A percentile compares a stretch with the other conserved stretches of the same genome.
These are phyloP conservation scores for Sander vitreus DNA, from an alignment of 2,113 vertebrate species.

Conservation along the genomic window DNA sequence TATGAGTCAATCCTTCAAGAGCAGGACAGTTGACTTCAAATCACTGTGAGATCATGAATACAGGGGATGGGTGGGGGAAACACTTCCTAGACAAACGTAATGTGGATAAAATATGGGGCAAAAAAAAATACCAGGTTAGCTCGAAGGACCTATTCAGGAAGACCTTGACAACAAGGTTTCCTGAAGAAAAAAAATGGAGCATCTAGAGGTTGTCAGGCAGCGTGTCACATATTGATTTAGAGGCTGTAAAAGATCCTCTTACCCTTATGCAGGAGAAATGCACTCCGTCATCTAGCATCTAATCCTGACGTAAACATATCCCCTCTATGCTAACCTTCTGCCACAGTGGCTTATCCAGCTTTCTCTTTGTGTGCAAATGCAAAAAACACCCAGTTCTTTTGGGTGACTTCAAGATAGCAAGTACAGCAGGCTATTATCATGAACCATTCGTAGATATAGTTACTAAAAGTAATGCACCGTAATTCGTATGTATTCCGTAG, in stretches of 20 bases:
- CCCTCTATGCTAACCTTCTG: constrained; percentile 17
- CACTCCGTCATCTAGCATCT: constrained; percentile 26
- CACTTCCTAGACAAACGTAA: not conserved
- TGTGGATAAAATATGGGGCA: not conserved
- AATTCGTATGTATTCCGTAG: too few relatives aligned
- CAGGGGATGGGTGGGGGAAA: not conserved
- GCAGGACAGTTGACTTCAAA: constrained; percentile 20
- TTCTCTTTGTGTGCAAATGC: constrained; percentile 27
- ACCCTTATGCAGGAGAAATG: constrained; percentile 40
- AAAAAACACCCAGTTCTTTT: constrained; percentile 4
- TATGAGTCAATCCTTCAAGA: not conserved
- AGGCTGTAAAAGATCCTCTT: constrained; percentile 55
- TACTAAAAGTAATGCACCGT: too few relatives aligned
- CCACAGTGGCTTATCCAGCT: constrained; percentile 19
- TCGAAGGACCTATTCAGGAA: not conserved
- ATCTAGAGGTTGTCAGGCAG: constrained; percentile 16
- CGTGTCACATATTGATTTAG: constrained; percentile 50
- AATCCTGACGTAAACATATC: constrained; percentile 36
- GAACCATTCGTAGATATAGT: too few relatives aligned
- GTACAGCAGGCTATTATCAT: too few relatives aligned
- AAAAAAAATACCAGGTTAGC: not conserved
- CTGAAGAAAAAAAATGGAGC: constrained; percentile 12
- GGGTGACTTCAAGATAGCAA: not conserved
- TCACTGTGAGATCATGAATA: constrained; percentile 49
- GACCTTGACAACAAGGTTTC: constrained; percentile 38